A percentile compares a stretch with the other conserved stretches of the same genome.
Evolutionary conservation across 2,113 vertebrate species (phyloP).

Genomic region (Regulus satrapa): DNA sequence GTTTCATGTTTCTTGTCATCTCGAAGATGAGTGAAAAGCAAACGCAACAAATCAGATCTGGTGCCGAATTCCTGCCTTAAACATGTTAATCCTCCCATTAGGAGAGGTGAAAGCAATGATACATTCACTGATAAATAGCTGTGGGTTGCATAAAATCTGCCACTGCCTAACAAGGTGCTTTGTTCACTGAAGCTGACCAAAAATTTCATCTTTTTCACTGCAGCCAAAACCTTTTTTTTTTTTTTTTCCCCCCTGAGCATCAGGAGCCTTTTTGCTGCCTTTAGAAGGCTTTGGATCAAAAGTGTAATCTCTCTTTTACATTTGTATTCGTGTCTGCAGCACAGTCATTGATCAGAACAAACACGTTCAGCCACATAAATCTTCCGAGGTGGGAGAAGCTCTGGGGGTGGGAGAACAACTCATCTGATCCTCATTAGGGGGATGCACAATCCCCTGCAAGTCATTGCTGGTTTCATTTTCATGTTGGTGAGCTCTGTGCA

Average conservation of each 20-base stretch:
- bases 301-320: not conserved
- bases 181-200: not conserved
- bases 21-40: not conserved
- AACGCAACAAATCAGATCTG: not conserved
- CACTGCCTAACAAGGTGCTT: not conserved
- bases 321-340: not conserved
- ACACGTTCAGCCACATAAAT: not conserved
- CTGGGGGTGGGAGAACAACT: slow-evolving; percentile 7
- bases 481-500: not conserved
- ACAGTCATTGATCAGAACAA: slow-evolving; percentile 12
- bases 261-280: not conserved
- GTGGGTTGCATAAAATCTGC: not conserved
- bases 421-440: slow-evolving; percentile 26
- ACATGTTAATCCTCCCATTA: slow-evolving; percentile 19
- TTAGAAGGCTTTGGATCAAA: not conserved
- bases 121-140: not conserved
- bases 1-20: not conserved
- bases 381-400: slow-evolving; percentile 2
- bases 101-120: not conserved
- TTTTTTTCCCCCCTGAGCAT: not conserved
- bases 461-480: not conserved
- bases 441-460: not conserved
- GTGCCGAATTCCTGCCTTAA: not conserved
- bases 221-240: not conserved
- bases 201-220: not conserved